phyloP scores from a whole-genome alignment of 2,797 vertebrate genomes.

The Amblyopsis hoosieri region DNA sequence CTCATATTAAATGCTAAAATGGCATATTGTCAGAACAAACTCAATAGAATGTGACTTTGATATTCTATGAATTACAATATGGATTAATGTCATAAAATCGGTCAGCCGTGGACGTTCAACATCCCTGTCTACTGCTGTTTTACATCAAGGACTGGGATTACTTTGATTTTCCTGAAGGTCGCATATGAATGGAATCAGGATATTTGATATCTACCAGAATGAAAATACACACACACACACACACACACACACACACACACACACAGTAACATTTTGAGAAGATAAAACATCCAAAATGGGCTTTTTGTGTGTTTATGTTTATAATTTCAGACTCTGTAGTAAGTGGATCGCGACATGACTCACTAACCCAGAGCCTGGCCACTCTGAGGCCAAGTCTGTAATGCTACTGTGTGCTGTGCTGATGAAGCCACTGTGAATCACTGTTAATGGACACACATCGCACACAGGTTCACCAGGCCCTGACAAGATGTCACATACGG shows the following conservation, averaged over 20 bases:
- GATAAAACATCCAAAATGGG: not conserved
- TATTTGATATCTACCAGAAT: too few species aligned
- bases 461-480: constrained; percentile 51
- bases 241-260: too few species aligned
- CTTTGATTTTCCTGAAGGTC: not conserved
- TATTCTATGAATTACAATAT: constrained; percentile 13
- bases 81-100: constrained; percentile 28
- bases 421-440: constrained; percentile 44
- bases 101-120: constrained; percentile 31
- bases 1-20: too few species aligned
- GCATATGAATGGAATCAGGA: too few species aligned
- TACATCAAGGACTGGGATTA: not conserved
- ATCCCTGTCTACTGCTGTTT: not conserved
- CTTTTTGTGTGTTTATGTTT: constrained; percentile 19
- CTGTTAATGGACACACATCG: constrained; percentile 6
- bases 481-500: not conserved
- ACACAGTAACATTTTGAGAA: too few species aligned
- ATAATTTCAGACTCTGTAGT: constrained; percentile 28
- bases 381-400: constrained; percentile 22
- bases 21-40: too few species aligned
- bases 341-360: constrained; percentile 54
- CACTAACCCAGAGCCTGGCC: constrained; percentile 26
- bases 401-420: constrained; percentile 36
- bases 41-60: too few species aligned
- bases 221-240: too few species aligned